phyloP scores from a whole-genome alignment of 2,797 vertebrate species.

The Aldrovandia affinis region DNA sequence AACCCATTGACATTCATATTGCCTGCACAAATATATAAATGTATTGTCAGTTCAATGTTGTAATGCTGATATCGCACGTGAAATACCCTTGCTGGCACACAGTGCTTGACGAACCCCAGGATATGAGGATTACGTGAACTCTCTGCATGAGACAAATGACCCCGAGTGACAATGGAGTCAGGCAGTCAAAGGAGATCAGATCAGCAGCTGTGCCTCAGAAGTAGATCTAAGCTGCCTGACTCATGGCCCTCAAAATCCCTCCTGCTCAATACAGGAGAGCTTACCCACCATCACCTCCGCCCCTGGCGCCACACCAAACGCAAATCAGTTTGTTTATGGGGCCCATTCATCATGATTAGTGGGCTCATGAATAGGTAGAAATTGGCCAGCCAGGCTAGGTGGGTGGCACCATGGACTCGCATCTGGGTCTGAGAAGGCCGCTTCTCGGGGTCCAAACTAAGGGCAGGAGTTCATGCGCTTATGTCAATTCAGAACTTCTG shows the following conservation, averaged over 20 bases:
- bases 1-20: not conserved
- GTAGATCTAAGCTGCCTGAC: constrained; percentile 27
- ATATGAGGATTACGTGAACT: not conserved
- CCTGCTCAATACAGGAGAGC: constrained; percentile 23
- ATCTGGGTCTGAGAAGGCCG: not conserved
- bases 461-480: not conserved
- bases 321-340: constrained; percentile 23
- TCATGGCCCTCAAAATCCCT: constrained; percentile 11
- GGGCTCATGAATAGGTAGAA: not conserved
- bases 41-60: not conserved
- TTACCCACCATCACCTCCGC: constrained; percentile 14
- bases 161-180: constrained; percentile 16
- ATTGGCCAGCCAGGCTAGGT: not conserved
- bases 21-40: not conserved
- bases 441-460: not conserved
- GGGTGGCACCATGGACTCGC: constrained; percentile 4
- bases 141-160: constrained; percentile 20
- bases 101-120: constrained; percentile 8
- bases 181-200: constrained; percentile 23
- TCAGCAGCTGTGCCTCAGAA: constrained; percentile 19
- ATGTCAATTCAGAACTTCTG: not conserved
- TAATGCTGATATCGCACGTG: not conserved
- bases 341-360: constrained; percentile 24
- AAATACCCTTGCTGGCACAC: constrained; percentile 1
- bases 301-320: constrained; percentile 12